phyloP scores from a whole-genome alignment of 2,888 invertebrate species.

The Heliconius ismenius region DNA sequence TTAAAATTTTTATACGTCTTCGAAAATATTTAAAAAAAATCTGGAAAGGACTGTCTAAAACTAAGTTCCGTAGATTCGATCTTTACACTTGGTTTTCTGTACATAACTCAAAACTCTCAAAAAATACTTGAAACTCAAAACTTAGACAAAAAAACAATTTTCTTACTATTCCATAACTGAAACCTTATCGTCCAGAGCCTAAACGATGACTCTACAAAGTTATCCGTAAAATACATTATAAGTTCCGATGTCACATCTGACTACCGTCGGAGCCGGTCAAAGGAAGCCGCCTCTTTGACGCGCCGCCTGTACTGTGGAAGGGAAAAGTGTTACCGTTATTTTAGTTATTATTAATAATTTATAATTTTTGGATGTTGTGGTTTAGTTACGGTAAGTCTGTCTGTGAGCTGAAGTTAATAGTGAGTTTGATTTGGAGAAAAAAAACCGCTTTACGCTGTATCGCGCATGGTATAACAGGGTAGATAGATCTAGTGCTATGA shows the following conservation, averaged over 20 bases:
- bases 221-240: constrained; percentile 9
- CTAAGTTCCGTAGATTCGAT: too few relatives aligned
- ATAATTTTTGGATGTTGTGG: background rate
- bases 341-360: constrained; percentile 31
- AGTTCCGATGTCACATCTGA: constrained; percentile 35
- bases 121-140: too few relatives aligned
- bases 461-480: too few relatives aligned
- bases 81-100: too few relatives aligned
- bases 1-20: too few relatives aligned
- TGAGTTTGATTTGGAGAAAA: too few relatives aligned
- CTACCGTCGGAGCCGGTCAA: constrained; percentile 40
- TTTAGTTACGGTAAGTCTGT: background rate
- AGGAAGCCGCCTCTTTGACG: constrained; percentile 46
- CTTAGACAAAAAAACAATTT: background rate
- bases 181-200: background rate
- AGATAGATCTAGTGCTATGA: too few relatives aligned
- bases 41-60: too few relatives aligned
- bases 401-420: background rate
- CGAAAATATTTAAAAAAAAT: too few relatives aligned
- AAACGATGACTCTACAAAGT: constrained; percentile 18
- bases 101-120: too few relatives aligned
- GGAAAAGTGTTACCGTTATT: constrained; percentile 33
- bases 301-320: constrained; percentile 38
- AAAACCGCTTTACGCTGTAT: too few relatives aligned
- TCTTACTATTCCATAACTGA: background rate